Evolutionary conservation across 2,113 vertebrate species (phyloP).

Genomic region (Callaeas wilsoni): DNA sequence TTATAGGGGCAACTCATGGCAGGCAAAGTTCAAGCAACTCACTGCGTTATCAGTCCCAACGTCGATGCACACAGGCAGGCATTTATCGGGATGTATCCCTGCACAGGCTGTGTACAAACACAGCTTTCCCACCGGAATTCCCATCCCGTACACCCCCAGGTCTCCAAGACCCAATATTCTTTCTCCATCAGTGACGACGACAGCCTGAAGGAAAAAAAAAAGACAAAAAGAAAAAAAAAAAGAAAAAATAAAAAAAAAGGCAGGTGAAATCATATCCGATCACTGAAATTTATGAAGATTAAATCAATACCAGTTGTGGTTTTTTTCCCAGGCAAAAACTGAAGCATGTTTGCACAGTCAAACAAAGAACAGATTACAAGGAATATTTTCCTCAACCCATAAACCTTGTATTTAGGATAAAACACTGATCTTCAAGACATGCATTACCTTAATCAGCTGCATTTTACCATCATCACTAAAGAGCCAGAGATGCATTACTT

Average conservation of each 20-base stretch:
- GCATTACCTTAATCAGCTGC: neutral
- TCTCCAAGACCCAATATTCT: constrained; percentile 95
- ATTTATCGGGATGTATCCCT: constrained; percentile 88
- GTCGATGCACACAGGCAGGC: constrained; percentile 92
- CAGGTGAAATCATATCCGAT: fast-evolving
- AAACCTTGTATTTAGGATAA: neutral
- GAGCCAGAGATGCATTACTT: neutral
- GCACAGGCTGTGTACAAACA: constrained; percentile 95
- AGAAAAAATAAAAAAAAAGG: too few species aligned
- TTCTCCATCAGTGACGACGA: constrained; percentile 96
- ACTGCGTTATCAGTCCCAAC: constrained; percentile 93
- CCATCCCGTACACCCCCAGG: constrained; percentile 96
- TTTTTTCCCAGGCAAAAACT: neutral
- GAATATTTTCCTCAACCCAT: neutral
- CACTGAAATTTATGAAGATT: neutral
- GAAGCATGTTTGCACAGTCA: neutral
- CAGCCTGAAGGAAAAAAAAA: constrained; percentile 71
- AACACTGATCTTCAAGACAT: neutral
- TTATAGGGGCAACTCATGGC: neutral
- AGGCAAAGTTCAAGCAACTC: neutral
- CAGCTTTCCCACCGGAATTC: constrained; percentile 94
- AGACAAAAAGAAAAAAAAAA: fast-evolving
- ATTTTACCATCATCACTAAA: neutral
- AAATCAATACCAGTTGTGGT: neutral
- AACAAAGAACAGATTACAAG: neutral